These are phyloP conservation scores for Abrostola triplasia DNA, from an alignment of 2,888 invertebrate genomes.

Conservation along the genomic window DNA sequence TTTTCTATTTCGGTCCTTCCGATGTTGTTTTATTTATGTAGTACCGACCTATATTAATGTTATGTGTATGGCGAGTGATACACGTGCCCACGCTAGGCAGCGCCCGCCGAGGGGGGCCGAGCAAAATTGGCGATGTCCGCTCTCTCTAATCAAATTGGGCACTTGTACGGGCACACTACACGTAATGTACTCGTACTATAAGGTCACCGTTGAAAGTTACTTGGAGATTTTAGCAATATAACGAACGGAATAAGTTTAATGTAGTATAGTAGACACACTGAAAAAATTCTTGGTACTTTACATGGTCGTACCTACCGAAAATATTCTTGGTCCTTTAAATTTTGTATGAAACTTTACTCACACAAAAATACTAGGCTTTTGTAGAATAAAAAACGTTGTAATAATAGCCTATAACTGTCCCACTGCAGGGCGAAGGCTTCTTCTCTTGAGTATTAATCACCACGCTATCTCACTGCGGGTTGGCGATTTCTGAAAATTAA, in stretches of 20 bases:
- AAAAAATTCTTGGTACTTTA: too few species aligned
- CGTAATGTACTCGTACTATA: slow-evolving; percentile 36
- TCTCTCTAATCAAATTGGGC: slow-evolving; percentile 78
- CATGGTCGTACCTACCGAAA: too few species aligned
- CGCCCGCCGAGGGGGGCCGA: slow-evolving; percentile 67
- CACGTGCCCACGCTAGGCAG: slow-evolving; percentile 55
- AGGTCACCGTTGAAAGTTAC: slow-evolving; percentile 51
- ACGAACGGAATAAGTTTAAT: neutral
- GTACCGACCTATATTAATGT: slow-evolving; percentile 29
- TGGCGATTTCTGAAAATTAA: too few species aligned
- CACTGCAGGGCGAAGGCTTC: too few species aligned
- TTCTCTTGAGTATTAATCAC: too few species aligned
- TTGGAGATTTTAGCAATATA: neutral
- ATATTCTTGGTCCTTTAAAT: too few species aligned
- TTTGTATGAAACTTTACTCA: too few species aligned
- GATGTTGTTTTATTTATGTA: slow-evolving; percentile 26
- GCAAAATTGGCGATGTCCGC: slow-evolving; percentile 83
- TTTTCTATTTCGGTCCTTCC: slow-evolving; percentile 39
- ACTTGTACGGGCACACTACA: slow-evolving; percentile 64
- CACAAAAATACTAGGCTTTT: too few species aligned
- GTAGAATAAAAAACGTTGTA: too few species aligned
- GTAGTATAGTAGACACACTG: too few species aligned
- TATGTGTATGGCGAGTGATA: slow-evolving; percentile 23
- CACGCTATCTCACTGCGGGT: too few species aligned
- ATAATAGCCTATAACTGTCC: too few species aligned